phyloP scores from a whole-genome alignment of 2,888 invertebrate genomes.

The Heliconius sara region DNA sequence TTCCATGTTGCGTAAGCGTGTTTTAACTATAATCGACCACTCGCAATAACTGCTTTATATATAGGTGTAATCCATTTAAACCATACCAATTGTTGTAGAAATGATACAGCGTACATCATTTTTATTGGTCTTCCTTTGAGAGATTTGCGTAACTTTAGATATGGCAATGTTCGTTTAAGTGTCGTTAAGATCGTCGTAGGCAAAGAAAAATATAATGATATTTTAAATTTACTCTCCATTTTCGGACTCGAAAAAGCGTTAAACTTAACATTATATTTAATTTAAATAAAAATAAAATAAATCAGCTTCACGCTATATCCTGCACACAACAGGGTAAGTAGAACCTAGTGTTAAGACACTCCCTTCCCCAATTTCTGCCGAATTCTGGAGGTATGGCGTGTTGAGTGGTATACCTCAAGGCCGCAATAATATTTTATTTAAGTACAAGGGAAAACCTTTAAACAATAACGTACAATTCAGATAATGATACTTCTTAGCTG shows the following conservation, averaged over 20 bases:
- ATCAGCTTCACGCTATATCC: too few relatives aligned
- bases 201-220: too few relatives aligned
- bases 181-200: neutral
- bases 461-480: neutral
- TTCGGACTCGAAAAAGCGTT: too few relatives aligned
- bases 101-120: conserved; percentile 7
- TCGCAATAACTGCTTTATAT: conserved; percentile 34
- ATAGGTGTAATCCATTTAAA: conserved; percentile 33
- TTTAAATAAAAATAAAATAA: neutral
- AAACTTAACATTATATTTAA: neutral
- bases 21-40: conserved; percentile 35
- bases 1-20: conserved; percentile 51
- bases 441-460: neutral
- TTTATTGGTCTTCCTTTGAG: conserved; percentile 2
- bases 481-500: neutral
- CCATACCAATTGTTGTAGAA: conserved; percentile 17
- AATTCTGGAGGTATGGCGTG: too few relatives aligned
- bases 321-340: too few relatives aligned
- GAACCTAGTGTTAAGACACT: too few relatives aligned
- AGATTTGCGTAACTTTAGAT: conserved; percentile 1
- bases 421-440: neutral
- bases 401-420: too few relatives aligned
- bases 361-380: too few relatives aligned
- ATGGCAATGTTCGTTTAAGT: neutral
- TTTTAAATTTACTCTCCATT: too few relatives aligned